phyloP scores from a whole-genome alignment of 2,797 vertebrate species.

The Silurus lanzhouensis region DNA sequence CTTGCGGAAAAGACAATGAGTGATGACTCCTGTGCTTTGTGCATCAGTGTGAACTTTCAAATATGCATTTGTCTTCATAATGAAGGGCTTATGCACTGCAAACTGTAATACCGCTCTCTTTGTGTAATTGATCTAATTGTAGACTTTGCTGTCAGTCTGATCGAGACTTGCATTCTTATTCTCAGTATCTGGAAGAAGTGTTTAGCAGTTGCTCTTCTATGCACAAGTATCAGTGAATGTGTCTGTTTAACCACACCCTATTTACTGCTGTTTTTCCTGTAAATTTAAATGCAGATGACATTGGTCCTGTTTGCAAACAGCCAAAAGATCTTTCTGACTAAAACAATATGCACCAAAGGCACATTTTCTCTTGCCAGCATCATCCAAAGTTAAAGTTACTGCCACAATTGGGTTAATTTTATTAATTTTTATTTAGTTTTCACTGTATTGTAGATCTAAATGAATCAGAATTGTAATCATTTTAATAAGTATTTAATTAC shows the following conservation, averaged over 20 bases:
- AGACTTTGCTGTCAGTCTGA: background rate
- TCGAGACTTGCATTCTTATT: background rate
- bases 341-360: background rate
- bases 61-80: conserved; percentile 9
- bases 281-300: background rate
- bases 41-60: background rate
- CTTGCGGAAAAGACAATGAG: background rate
- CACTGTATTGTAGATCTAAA: background rate
- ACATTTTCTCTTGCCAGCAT: background rate
- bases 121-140: background rate
- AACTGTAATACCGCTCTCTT: background rate
- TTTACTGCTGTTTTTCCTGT: background rate
- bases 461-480: background rate
- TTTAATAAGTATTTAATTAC: background rate
- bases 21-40: background rate
- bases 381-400: background rate
- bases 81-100: background rate
- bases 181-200: background rate
- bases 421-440: background rate
- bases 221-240: background rate
- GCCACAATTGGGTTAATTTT: background rate
- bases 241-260: background rate
- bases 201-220: conserved; percentile 5
- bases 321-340: background rate
- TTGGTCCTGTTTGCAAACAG: background rate